These are phyloP conservation scores for human DNA, from an alignment of 2,113 vertebrate species.

Conservation along the genomic window GRCh38 chr5:60183501-60184000, in stretches of 20 bases:
- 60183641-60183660: conserved; percentile 19
- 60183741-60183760: background rate
- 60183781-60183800: background rate
- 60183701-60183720: conserved; percentile 40
- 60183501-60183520: background rate
- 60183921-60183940: conserved; percentile 35
- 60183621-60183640: background rate
- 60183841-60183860: background rate
- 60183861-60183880: background rate
- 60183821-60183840: conserved; percentile 22
- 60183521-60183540: background rate
- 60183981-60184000: conserved; percentile 35
- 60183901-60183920: conserved; percentile 31
- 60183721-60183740: background rate
- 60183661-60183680: conserved; percentile 34
- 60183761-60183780: background rate
- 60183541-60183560: background rate
- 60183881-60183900: background rate
- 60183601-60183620: background rate
- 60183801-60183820: background rate
- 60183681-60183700: background rate
- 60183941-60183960: conserved; percentile 38
- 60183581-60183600: background rate
- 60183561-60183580: background rate
- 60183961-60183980: background rate